phyloP scores from a whole-genome alignment of 2,113 vertebrate genomes.

The Theropithecus gelada region DNA sequence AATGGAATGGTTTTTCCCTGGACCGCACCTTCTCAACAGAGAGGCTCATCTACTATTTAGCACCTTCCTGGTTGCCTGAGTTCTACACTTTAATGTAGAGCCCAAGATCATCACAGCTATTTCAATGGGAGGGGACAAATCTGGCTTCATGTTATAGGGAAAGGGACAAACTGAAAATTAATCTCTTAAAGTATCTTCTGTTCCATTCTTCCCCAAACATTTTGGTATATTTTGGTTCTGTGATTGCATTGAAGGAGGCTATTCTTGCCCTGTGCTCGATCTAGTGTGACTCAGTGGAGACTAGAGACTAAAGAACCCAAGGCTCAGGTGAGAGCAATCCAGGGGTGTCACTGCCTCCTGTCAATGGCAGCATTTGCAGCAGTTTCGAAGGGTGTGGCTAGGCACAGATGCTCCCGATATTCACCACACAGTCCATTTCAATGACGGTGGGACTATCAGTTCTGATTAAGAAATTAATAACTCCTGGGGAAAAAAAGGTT shows the following conservation, averaged over 20 bases:
- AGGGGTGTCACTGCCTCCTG: fast-evolving
- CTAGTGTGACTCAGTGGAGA: neutral
- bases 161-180: neutral
- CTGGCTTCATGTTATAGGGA: neutral
- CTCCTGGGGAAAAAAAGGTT: neutral
- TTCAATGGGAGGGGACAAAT: neutral
- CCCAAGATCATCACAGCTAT: fast-evolving
- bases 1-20: neutral
- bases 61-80: neutral
- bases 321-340: neutral
- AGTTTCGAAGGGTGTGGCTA: neutral
- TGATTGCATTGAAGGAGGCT: neutral
- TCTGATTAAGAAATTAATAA: neutral
- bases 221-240: neutral
- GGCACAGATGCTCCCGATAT: fast-evolving
- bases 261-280: too few species aligned
- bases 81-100: neutral
- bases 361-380: neutral
- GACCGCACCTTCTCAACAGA: neutral
- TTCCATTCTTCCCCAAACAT: neutral
- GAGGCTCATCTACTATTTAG: neutral
- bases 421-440: neutral
- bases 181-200: neutral
- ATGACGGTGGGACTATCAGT: neutral
- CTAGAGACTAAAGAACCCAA: neutral